Conservation (phyloP, 2,888 invertebrate genomes). For the Venusia cambrica region DNA sequence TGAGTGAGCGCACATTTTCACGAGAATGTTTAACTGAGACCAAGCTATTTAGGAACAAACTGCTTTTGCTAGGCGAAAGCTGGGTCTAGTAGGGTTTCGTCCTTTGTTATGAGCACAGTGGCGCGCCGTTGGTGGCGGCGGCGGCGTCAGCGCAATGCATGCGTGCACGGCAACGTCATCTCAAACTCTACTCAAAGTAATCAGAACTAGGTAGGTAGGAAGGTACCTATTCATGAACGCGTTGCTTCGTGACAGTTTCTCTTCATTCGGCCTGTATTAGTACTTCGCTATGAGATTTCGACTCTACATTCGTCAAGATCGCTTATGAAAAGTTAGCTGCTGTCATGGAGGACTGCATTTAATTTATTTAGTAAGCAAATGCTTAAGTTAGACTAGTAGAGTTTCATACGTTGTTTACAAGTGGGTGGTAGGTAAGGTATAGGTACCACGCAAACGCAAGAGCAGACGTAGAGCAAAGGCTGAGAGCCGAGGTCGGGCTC, state of each 20-base stretch:
- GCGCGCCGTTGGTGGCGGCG: constrained; percentile 1
- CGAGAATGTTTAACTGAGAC: constrained; percentile 51
- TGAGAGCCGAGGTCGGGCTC: constrained; percentile 66
- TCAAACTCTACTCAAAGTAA: too few species aligned
- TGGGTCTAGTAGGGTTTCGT: constrained; percentile 13
- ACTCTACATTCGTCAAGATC: too few species aligned
- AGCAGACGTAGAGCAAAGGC: constrained; percentile 62
- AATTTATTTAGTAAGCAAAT: too few species aligned
- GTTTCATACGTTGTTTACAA: constrained; percentile 25
- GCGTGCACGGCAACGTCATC: constrained; percentile 11
- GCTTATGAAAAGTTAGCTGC: too few species aligned
- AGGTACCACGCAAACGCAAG: constrained; percentile 73
- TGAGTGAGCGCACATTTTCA: constrained; percentile 56
- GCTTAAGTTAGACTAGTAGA: too few species aligned
- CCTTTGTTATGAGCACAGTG: constrained; percentile 23
- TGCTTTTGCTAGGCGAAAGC: constrained; percentile 23
- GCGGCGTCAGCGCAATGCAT: not conserved
- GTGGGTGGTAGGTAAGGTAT: constrained; percentile 35
- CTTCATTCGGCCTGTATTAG: too few species aligned
- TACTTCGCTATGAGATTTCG: too few species aligned
- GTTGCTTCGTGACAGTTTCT: not conserved
- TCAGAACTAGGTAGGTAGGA: too few species aligned
- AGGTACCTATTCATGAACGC: too few species aligned
- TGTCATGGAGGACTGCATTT: too few species aligned
- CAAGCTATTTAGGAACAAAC: constrained; percentile 33